These are phyloP conservation scores for Pollenia griseotomentosa DNA, from an alignment of 2,888 invertebrate genomes.

Conservation along the genomic window DNA sequence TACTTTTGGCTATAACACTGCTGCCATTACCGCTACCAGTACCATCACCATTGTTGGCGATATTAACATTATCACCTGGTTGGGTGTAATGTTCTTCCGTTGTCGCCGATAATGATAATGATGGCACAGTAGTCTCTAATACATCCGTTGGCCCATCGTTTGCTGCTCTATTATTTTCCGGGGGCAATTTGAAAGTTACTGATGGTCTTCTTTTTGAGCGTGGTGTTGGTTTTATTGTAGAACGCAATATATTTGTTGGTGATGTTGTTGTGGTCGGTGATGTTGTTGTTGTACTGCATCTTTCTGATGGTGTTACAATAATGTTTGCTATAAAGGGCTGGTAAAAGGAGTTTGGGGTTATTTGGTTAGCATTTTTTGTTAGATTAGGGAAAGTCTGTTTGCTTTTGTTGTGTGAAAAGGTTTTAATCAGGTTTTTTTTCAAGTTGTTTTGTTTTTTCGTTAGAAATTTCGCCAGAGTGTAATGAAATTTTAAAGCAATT, in stretches of 20 bases:
- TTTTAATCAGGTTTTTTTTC: constrained; percentile 34
- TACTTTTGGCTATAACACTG: constrained; percentile 62
- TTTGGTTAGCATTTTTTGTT: constrained; percentile 61
- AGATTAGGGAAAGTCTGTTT: constrained; percentile 70
- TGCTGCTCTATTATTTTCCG: constrained; percentile 45
- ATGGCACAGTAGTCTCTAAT: constrained; percentile 35
- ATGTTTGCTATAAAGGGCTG: constrained; percentile 67
- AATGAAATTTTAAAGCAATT: neutral
- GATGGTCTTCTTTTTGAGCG: constrained; percentile 63
- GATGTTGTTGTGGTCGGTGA: constrained; percentile 30
- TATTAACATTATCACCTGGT: constrained; percentile 30
- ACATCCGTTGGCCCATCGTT: constrained; percentile 43
- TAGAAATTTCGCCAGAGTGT: neutral
- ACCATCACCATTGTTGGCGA: constrained; percentile 3
- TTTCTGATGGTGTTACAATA: constrained; percentile 52
- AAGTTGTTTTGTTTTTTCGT: neutral
- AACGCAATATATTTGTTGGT: constrained; percentile 53
- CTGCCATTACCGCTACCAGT: no score
- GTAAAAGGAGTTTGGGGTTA: constrained; percentile 72
- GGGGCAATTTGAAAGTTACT: constrained; percentile 65
- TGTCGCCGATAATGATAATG: constrained; percentile 16
- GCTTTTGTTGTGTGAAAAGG: constrained; percentile 61
- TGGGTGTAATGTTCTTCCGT: constrained; percentile 21
- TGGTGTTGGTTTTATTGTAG: constrained; percentile 51
- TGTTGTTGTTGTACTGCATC: constrained; percentile 28